phyloP scores from a whole-genome alignment of 1,140 invertebrate genomes.

The Oncopeltus fasciatus region DNA sequence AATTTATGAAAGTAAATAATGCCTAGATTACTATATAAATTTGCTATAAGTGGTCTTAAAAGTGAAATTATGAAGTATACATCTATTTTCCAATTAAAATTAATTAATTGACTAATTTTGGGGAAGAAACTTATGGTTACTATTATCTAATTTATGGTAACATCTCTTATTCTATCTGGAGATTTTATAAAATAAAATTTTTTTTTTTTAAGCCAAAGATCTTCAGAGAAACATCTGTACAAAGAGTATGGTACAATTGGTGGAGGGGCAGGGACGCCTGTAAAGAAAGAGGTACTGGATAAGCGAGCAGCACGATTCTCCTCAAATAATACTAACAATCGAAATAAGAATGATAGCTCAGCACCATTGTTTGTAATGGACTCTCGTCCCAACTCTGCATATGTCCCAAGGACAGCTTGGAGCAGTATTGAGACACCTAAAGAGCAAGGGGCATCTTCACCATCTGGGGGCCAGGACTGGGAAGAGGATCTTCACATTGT shows the following conservation, averaged over 20 bases:
- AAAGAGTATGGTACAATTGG: conserved; percentile 8
- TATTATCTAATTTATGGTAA: no score
- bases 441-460: conserved; percentile 36
- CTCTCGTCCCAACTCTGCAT: neutral
- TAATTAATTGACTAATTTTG: no score
- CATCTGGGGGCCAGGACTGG: neutral
- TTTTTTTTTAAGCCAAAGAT: neutral
- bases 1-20: no score
- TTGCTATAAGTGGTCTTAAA: no score
- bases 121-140: no score
- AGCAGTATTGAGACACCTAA: conserved; percentile 38
- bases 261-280: conserved; percentile 8
- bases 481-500: conserved; percentile 62
- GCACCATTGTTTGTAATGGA: conserved; percentile 25
- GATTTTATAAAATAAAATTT: no score
- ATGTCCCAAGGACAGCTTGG: conserved; percentile 22
- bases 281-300: conserved; percentile 50
- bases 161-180: no score
- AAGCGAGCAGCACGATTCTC: conserved; percentile 74
- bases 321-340: neutral
- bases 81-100: no score
- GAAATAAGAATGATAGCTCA: neutral
- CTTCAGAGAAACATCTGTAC: neutral
- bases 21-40: no score
- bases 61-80: no score